Evolutionary conservation across 2,113 vertebrate species (phyloP), one percentile per base, ranked within the genome.

Genomic region (Nipponia nippon): DNA sequence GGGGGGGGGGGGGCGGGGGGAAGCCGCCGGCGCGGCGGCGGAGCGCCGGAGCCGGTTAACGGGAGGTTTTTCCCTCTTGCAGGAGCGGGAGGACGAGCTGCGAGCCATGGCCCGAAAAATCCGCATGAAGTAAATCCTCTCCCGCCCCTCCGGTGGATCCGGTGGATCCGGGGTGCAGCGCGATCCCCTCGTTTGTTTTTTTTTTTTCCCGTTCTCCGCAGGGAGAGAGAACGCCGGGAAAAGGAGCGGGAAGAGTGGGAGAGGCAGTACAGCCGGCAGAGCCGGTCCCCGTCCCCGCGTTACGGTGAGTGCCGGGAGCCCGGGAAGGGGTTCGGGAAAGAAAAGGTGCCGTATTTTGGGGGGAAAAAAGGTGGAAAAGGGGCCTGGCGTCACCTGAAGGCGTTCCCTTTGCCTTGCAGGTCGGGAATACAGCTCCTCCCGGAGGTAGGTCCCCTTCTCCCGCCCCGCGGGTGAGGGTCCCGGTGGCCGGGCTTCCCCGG

Each of bases 51-150:
- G 26, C 36, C 10, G 6, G 23, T 4, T 6, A n/a, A 79, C 3
- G 3, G 5, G 9, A 12, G 21, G 27, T 11, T 34, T n/a, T 46
- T 94, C 32, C 10, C 12, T 13, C 81, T 97, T 86, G 58, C 95
- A 99, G 99, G 99, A 99, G 85, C 98, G 99, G n/a, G 99, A 99
- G 66, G 99, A 99, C 19, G 99, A 99, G 77, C 98, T 99, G 7
- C 98, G 99, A 30, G 99, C 99, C 95, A 99, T 99, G 99, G 99
- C 99, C 93, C 98, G 99, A 83, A 99, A 99, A 96, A 99, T 99
- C 92, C 99, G 99, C 32, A 99, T 99, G 98, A 99, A 99, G 99
- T 99, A 98, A 99, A 98, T 49, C 17, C 20, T 27, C n/a, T 18
- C 55, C 40, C 40, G 0, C 10, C 23, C 23, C 17, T 21, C 14